Conservation (phyloP, 35 echinoderm and acorn worm species). For the Eucidaris tribuloides region DNA sequence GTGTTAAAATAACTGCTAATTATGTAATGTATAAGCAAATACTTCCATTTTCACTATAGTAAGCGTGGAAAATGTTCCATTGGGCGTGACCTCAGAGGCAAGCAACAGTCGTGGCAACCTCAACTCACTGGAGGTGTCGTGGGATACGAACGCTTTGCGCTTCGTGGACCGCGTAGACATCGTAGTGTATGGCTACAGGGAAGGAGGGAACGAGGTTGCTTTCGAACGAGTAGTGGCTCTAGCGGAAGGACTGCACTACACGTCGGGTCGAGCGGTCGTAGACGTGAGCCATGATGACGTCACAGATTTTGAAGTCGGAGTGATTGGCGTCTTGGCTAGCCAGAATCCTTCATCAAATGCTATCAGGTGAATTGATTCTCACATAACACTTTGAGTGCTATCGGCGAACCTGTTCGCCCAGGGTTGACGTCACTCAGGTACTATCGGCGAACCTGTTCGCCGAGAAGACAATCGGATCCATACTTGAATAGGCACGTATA, state of each 20-base stretch:
- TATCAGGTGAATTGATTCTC: too few relatives aligned
- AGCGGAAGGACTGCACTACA: background rate
- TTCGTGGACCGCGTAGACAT: background rate
- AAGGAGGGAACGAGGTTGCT: background rate
- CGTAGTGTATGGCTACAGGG: background rate
- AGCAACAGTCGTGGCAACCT: background rate
- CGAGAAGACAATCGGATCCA: too few relatives aligned
- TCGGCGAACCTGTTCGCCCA: too few relatives aligned
- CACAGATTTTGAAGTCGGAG: background rate
- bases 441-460: too few relatives aligned
- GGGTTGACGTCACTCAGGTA: too few relatives aligned
- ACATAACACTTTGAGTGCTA: too few relatives aligned
- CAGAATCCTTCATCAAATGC: too few relatives aligned
- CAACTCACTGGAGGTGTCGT: background rate
- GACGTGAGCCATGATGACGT: too few relatives aligned
- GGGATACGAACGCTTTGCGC: background rate
- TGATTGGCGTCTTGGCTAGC: background rate
- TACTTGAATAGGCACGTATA: too few relatives aligned
- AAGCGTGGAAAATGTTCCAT: background rate
- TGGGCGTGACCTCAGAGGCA: background rate
- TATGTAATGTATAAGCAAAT: too few relatives aligned
- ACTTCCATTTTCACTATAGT: background rate
- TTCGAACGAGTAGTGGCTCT: background rate
- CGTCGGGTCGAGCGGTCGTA: background rate
- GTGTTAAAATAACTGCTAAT: too few relatives aligned